Evolutionary conservation across 2,797 vertebrate species (phyloP).

Genomic region (Halcyon leucocephala): DNA sequence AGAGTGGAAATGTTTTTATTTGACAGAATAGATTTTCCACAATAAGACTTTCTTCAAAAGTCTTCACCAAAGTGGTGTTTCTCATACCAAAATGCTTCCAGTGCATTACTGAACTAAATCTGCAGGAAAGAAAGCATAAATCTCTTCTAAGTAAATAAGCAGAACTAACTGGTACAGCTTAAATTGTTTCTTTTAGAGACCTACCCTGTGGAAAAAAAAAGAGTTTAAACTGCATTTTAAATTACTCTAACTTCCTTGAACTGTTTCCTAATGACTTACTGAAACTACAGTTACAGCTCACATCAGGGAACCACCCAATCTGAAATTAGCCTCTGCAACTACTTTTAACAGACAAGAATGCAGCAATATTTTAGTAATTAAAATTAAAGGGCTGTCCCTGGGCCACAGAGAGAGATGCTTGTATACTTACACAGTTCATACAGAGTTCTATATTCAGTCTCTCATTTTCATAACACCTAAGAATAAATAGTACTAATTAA

Average conservation of each 20-base stretch:
- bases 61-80: background rate
- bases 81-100: background rate
- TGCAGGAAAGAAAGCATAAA: conserved; percentile 1
- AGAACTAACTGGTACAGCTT: background rate
- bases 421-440: background rate
- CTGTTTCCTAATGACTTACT: background rate
- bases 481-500: background rate
- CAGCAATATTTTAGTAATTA: background rate
- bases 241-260: conserved; percentile 23
- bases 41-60: background rate
- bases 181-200: background rate
- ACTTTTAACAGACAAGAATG: background rate
- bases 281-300: background rate
- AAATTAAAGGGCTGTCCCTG: background rate
- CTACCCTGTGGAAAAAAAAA: background rate
- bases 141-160: background rate
- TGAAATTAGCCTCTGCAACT: background rate
- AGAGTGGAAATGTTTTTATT: background rate
- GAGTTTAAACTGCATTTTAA: background rate
- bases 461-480: background rate
- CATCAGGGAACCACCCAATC: background rate
- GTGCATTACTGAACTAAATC: background rate
- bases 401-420: background rate
- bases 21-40: background rate
- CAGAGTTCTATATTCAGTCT: background rate